Base-by-base conservation (phyloP, 2,113 vertebrate species). In the Rallus limicola region DNA sequence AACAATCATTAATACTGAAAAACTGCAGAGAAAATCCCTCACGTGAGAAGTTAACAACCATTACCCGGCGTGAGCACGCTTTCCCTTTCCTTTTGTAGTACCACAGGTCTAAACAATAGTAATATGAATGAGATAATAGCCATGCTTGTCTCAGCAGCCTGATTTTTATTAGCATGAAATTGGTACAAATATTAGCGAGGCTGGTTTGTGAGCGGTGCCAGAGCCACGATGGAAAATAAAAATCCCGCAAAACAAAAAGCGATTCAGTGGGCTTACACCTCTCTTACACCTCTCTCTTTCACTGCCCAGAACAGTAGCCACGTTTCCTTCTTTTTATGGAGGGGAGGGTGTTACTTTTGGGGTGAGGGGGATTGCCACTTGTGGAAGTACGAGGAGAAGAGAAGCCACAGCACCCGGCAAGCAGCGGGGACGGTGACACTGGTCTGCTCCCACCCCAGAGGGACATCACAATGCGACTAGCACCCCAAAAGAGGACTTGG, bases 121-220 rank as follows among this genome's bases (percentile, higher is more conserved):
- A 40, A 96, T 94, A 97, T 69, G 95, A 97, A 96, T 95, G 96
- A 98, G 97, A 96, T 96, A 97, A 97, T 96, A 97, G 97, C 96
- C 97, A 81, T 97, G 97, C 95, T 95, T 95, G 97, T 96, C 96
- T 98, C 97, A 97, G 97, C 96, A 96, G 96, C 83, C 97, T 97
- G 97, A 96, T 96, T 97, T 98, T 98, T 97, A 98, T 97, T 98
- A 97, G 97, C 97, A 97, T 97, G 97, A 97, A 98, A 97, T 97
- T 95, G 97, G 96, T 97, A 97, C 97, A 98, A 98, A 98, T 97
- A 98, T 97, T 93, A 98, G 97, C 90, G 62, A 97, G 97, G 94
- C 97, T 40, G 69, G 92, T 74, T 97, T 31, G n/a, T 80, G 76
- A 69, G 88, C 6, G 18, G 87, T 90, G 96, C 96, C 82, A 84